Conservation (phyloP, 2,888 invertebrate genomes). For the Diachrysia chrysitis region DNA sequence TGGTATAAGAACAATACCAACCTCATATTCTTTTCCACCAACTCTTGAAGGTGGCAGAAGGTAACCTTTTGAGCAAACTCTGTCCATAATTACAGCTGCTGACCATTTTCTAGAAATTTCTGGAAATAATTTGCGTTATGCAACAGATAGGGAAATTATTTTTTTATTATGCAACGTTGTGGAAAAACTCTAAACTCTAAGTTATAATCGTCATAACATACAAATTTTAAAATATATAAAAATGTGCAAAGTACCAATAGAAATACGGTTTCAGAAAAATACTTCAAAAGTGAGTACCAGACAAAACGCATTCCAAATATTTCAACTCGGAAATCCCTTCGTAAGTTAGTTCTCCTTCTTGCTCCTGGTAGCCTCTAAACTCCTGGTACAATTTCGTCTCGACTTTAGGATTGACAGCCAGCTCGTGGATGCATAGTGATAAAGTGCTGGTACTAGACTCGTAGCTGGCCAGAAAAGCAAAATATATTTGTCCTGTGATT, state of each 20-base stretch:
- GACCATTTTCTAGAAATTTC: slow-evolving; percentile 79
- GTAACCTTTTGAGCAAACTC: slow-evolving; percentile 80
- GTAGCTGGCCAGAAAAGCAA: slow-evolving; percentile 81
- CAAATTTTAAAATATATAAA: no score
- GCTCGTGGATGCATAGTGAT: slow-evolving; percentile 72
- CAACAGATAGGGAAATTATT: neutral
- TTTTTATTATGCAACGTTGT: neutral
- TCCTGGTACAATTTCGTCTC: slow-evolving; percentile 81
- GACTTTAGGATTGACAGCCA: slow-evolving; percentile 70
- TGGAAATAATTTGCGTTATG: slow-evolving; percentile 24
- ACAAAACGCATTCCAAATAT: slow-evolving; percentile 74
- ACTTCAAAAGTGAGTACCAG: slow-evolving; percentile 60
- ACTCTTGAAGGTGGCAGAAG: slow-evolving; percentile 69
- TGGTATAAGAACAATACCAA: slow-evolving; percentile 34
- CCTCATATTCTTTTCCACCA: slow-evolving; percentile 65
- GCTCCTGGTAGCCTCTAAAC: slow-evolving; percentile 64
- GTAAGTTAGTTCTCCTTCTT: slow-evolving; percentile 60
- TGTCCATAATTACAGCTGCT: slow-evolving; percentile 76
- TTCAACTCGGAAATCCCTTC: slow-evolving; percentile 71
- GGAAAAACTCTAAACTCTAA: no score
- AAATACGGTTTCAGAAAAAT: no score
- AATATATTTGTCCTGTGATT: slow-evolving; percentile 78
- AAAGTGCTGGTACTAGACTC: slow-evolving; percentile 76
- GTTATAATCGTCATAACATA: no score
- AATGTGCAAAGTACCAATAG: no score